Evolutionary conservation across 2,797 vertebrate species (phyloP).

Genomic region (Podargus strigoides): DNA sequence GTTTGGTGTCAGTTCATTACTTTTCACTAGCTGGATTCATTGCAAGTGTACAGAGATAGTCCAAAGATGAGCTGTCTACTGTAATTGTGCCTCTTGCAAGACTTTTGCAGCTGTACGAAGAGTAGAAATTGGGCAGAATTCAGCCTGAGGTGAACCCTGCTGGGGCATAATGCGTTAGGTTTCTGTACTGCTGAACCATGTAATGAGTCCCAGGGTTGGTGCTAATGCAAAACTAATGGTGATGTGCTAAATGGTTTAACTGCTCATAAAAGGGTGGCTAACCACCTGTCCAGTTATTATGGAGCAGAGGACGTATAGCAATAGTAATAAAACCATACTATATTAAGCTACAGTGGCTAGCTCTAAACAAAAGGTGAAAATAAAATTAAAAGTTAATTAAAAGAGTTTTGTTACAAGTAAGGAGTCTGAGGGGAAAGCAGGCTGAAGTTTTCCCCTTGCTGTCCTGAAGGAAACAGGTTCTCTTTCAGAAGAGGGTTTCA

Average conservation of each 20-base stretch:
- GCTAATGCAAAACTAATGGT: conserved; percentile 39
- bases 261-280: conserved; percentile 39
- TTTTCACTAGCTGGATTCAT: background rate
- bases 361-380: background rate
- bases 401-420: background rate
- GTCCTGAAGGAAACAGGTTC: background rate
- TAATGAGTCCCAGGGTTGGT: conserved; percentile 43
- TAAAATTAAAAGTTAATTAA: background rate
- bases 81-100: background rate
- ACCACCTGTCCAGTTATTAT: conserved; percentile 25
- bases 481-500: background rate
- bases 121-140: background rate
- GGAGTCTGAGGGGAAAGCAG: background rate
- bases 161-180: background rate
- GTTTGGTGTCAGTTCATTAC: background rate
- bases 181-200: conserved; percentile 5
- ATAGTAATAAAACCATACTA: background rate
- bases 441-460: background rate
- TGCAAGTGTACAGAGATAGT: background rate
- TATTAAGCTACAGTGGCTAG: background rate
- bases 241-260: conserved; percentile 56
- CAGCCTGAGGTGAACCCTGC: conserved; percentile 15
- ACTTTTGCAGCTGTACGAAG: background rate
- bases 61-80: background rate
- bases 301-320: background rate